Base-by-base conservation (phyloP, 2,797 vertebrate species). In the Thamnophis elegans region DNA sequence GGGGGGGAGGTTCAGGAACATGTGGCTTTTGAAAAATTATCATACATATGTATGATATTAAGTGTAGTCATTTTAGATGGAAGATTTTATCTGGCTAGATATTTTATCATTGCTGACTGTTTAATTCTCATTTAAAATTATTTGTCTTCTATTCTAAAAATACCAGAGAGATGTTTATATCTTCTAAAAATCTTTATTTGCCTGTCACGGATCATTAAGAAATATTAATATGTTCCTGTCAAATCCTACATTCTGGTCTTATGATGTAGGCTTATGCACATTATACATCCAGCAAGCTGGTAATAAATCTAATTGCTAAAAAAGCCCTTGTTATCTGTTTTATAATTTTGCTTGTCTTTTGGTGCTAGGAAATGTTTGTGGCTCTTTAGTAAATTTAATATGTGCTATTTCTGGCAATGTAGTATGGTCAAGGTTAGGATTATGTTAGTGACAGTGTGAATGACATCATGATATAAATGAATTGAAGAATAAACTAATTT, bases 351-450 rank as follows among this genome's bases (percentile, higher is more conserved):
- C 42, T 91, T 28, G n/a, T 92, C 16, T 59, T 82, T 32, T 47
- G 58, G 10, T 20, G 22, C 36, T 8, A 56, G 32, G 73, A 68
- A 22, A 47, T 8, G 36, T 56, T 42, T 14, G 11, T n/a, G 9
- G 18, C 32, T 28, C 20, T 78, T 88, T 82, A 59, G 28, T 56
- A 88, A 92, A 89, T 22, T 62, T 53, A 87, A 62, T 32, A 25
- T 42, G 73, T 82, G 25, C 47, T 62, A 54, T 58, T 28, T 54
- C 25, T 7, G 20, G 47, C 93, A 55, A 0, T 91, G 92, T 94
- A 59, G 86, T 22, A 58, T 60, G 90, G 54, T 51, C 13, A 87
- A 92, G 89, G 20, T 4, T 95, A 94, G 88, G 89, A 10, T 47
- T 36, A 59, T 55, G 14, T 55, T 91, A 26, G 22, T 91, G 56